Evolutionary conservation across 2,113 vertebrate genomes (phyloP), one percentile per base, ranked within the genome.

Genomic region (Lycaon pictus): DNA sequence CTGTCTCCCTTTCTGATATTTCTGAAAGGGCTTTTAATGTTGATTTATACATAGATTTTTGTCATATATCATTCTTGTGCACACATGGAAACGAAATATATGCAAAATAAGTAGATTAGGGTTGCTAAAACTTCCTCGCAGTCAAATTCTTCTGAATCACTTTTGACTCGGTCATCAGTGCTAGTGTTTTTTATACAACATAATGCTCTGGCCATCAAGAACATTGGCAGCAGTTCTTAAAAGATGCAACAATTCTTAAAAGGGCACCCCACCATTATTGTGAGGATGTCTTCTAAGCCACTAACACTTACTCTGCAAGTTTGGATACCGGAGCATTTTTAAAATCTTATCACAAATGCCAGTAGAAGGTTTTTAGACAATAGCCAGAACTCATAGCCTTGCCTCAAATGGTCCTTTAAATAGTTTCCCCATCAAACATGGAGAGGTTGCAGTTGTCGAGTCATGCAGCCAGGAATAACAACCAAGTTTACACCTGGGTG

Each of bases 261-360:
- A 84, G 63, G 86, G 37, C 5, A 15, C 32, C 23, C 23, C 32
- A n/a, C 19, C 23, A 2, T 22, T 83, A 20, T 71, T 84, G 15
- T 15, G 56, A 89, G 55, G 53, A 62, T 94, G 82, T 83, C 48
- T 88, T 84, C 89, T 71, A 90, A 84, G 55, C 27, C 53, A 81
- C 65, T 69, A 69, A 69, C 89, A 88, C 15, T 32, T 83, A 69
- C 82, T 91, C 27, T 91, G 9, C 90, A 82, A 84, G 48, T 88
- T 88, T 92, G 53, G 72, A 84, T 89, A 53, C 56, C 65, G 85
- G 58, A 84, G 55, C 25, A 29, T 80, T 83, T 81, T 82, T 80
- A 72, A 55, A 58, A 27, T 74, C 62, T 85, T 89, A 88, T 65
- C 88, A 58, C 56, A 91, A 56, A 5, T 51, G 32, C 62, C 88